Conservation (phyloP, 1,140 invertebrate species). For the Ruditapes philippinarum region DNA sequence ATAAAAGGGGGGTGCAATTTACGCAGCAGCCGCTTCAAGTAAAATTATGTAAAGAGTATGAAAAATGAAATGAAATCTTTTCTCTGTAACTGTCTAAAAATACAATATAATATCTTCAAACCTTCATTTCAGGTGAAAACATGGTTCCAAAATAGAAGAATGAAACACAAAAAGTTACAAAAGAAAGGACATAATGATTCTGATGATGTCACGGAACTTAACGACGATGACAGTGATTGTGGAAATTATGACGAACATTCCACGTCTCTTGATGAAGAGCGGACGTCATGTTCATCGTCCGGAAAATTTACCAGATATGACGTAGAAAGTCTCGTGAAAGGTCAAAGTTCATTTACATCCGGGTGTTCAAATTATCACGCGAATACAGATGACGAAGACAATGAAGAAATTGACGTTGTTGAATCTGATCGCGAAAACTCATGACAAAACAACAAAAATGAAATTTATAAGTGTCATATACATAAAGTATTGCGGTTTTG, state of each 20-base stretch:
- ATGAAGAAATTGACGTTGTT: slow-evolving; percentile 80
- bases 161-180: slow-evolving; percentile 99
- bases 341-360: slow-evolving; percentile 22
- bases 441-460: background rate
- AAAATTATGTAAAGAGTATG: too few species aligned
- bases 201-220: slow-evolving; percentile 27
- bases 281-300: slow-evolving; percentile 35
- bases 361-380: slow-evolving; percentile 37
- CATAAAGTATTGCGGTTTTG: background rate
- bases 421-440: slow-evolving; percentile 72
- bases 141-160: slow-evolving; percentile 98
- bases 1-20: too few species aligned
- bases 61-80: too few species aligned
- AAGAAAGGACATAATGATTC: slow-evolving; percentile 90
- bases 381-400: slow-evolving; percentile 68
- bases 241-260: slow-evolving; percentile 29
- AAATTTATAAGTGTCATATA: background rate
- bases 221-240: slow-evolving; percentile 51
- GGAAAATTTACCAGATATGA: slow-evolving; percentile 48
- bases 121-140: slow-evolving; percentile 92
- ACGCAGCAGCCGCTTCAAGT: too few species aligned
- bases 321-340: slow-evolving; percentile 44
- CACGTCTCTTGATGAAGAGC: slow-evolving; percentile 39
- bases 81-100: too few species aligned
- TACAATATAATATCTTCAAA: background rate